These are phyloP conservation scores for Aurelia aurita DNA, from an alignment of 30 jellyfish, hydroid and myxozoan species.

Conservation along the genomic window DNA sequence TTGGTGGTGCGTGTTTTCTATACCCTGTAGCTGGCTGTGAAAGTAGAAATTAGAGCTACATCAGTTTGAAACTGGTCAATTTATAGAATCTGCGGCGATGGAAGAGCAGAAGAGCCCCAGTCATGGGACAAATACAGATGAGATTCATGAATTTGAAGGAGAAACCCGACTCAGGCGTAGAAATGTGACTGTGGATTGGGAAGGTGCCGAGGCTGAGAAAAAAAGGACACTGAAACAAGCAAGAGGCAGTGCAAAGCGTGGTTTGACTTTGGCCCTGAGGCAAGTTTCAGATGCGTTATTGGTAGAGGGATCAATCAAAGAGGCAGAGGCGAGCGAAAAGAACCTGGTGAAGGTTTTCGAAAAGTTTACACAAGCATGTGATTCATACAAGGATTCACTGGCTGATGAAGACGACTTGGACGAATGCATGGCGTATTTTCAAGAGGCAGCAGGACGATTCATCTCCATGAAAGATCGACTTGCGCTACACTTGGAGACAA, in stretches of 20 bases:
- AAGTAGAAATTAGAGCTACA: no score
- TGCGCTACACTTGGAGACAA: not conserved
- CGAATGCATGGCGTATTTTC: slow-evolving; percentile 25
- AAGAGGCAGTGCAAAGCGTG: slow-evolving; percentile 26
- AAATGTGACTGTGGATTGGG: not conserved
- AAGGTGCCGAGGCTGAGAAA: slow-evolving; percentile 1
- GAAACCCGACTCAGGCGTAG: no score
- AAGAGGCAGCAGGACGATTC: slow-evolving; percentile 23
- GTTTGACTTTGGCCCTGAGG: slow-evolving; percentile 13
- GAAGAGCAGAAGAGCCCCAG: no score
- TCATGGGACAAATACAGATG: no score
- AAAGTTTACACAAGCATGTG: slow-evolving; percentile 6
- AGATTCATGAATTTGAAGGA: no score
- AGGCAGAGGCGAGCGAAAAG: not conserved
- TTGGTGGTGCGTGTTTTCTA: no score
- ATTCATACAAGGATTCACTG: not conserved
- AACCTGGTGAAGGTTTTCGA: slow-evolving; percentile 5
- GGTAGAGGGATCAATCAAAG: slow-evolving; percentile 5
- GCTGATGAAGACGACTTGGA: slow-evolving; percentile 23
- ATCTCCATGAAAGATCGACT: slow-evolving; percentile 24
- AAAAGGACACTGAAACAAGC: not conserved
- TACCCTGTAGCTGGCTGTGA: no score
- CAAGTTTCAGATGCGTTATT: slow-evolving; percentile 15
- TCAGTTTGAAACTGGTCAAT: no score
- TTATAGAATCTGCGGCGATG: no score